phyloP scores from a whole-genome alignment of 2,113 vertebrate genomes.

The Ciconia boyciana region DNA sequence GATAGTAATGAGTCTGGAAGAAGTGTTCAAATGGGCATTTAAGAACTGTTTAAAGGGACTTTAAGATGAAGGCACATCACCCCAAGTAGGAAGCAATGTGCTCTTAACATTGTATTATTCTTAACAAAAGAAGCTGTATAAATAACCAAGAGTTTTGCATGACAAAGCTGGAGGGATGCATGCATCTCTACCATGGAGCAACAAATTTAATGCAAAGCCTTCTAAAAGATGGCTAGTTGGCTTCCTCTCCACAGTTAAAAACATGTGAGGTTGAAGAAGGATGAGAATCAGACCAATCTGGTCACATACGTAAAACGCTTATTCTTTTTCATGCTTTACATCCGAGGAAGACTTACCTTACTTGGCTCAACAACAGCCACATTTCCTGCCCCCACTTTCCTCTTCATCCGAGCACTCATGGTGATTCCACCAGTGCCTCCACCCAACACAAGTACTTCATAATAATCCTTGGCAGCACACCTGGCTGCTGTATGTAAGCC shows the following conservation, averaged over 20 bases:
- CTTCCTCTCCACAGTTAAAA: neutral
- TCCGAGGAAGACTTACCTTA: constrained; percentile 67
- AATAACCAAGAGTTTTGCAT: neutral
- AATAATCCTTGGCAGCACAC: constrained; percentile 78
- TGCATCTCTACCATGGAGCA: neutral
- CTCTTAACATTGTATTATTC: neutral
- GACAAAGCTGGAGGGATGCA: neutral
- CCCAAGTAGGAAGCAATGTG: neutral
- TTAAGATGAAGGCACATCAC: neutral
- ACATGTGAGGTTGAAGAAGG: neutral
- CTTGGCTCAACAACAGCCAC: constrained; percentile 94
- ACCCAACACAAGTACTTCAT: constrained; percentile 90
- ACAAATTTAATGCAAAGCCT: neutral
- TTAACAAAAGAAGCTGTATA: neutral
- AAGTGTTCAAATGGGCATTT: neutral
- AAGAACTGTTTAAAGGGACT: neutral
- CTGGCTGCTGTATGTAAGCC: constrained; percentile 64
- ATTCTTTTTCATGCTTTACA: neutral
- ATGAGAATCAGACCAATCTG: neutral
- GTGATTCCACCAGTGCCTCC: constrained; percentile 90
- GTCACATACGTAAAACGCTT: neutral
- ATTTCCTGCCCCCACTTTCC: constrained; percentile 85
- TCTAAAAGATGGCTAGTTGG: neutral
- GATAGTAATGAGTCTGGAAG: constrained; percentile 90
- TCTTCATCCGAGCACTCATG: constrained; percentile 94